Percentiles rank a stretch among this genome's conserved stretches.
Conservation (phyloP, 2,888 invertebrate species). For the Xanthorhoe designata region DNA sequence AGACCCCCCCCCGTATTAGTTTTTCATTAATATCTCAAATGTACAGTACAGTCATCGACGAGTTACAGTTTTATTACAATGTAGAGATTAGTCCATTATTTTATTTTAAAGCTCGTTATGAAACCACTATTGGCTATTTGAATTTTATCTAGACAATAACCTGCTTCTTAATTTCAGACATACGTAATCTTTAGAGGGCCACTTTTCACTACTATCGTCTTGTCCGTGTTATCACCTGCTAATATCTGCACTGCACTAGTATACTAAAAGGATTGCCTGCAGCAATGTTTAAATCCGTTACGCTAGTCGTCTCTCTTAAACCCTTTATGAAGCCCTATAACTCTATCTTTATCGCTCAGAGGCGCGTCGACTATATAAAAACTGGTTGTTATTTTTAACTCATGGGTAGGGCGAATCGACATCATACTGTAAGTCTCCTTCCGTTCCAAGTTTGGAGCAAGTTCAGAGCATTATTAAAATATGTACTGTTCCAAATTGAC, state of each 20-base stretch:
- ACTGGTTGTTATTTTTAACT: conserved; percentile 85
- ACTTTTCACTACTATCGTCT: no score
- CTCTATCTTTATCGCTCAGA: conserved; percentile 75
- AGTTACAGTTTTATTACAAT: no score
- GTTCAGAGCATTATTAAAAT: conserved; percentile 8
- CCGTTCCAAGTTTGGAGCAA: conserved; percentile 69
- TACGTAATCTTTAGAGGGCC: no score
- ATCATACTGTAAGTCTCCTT: conserved; percentile 75
- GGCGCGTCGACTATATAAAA: conserved; percentile 78
- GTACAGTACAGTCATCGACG: no score
- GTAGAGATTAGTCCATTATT: no score
- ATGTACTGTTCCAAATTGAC: not conserved
- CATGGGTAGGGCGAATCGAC: conserved; percentile 74
- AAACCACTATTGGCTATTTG: no score
- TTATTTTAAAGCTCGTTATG: no score
- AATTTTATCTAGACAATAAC: no score
- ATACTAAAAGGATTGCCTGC: conserved; percentile 74
- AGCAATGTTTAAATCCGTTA: conserved; percentile 78
- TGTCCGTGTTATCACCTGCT: conserved; percentile 39
- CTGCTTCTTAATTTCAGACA: no score
- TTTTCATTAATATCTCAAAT: no score
- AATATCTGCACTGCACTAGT: conserved; percentile 55
- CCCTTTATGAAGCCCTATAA: conserved; percentile 65
- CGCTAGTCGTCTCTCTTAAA: conserved; percentile 72
- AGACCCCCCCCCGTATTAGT: no score